Conservation (phyloP, 1,140 invertebrate genomes). For the Aphidius gifuensis region DNA sequence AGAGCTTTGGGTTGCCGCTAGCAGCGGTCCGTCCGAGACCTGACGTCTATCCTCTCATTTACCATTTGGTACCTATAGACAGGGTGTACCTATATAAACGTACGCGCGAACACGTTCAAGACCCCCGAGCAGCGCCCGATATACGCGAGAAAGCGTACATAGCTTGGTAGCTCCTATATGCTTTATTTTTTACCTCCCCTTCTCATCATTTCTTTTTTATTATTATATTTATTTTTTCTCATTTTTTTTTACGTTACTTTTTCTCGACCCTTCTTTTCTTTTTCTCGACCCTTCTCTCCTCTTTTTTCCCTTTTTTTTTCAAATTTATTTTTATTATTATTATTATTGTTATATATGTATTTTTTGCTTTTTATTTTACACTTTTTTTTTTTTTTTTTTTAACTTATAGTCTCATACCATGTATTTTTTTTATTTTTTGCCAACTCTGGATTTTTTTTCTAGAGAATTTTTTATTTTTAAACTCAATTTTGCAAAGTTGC, state of each 20-base stretch:
- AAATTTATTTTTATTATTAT: constrained; percentile 2
- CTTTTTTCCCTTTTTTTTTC: constrained; percentile 1
- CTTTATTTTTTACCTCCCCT: constrained; percentile 17
- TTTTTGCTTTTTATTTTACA: too few species aligned
- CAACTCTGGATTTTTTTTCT: too few species aligned
- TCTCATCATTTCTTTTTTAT: constrained; percentile 13
- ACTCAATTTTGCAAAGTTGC: too few species aligned
- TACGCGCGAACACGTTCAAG: constrained; percentile 38
- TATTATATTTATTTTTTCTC: constrained; percentile 11
- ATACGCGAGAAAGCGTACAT: constrained; percentile 27
- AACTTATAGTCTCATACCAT: too few species aligned
- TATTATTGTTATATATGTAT: not conserved
- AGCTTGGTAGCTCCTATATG: constrained; percentile 26
- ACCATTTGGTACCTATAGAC: constrained; percentile 58
- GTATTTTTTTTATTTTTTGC: too few species aligned
- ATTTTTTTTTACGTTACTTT: constrained; percentile 14
- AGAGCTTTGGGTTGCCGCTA: constrained; percentile 57
- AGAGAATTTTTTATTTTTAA: too few species aligned
- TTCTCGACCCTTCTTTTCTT: constrained; percentile 8
- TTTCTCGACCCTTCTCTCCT: constrained; percentile 2
- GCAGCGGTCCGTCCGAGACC: constrained; percentile 49
- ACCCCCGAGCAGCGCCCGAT: constrained; percentile 26
- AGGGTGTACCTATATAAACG: constrained; percentile 46
- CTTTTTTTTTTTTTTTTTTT: too few species aligned
- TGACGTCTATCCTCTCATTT: constrained; percentile 56